Base-by-base conservation (phyloP, 2,797 vertebrate genomes). In the Vultur gryphus region DNA sequence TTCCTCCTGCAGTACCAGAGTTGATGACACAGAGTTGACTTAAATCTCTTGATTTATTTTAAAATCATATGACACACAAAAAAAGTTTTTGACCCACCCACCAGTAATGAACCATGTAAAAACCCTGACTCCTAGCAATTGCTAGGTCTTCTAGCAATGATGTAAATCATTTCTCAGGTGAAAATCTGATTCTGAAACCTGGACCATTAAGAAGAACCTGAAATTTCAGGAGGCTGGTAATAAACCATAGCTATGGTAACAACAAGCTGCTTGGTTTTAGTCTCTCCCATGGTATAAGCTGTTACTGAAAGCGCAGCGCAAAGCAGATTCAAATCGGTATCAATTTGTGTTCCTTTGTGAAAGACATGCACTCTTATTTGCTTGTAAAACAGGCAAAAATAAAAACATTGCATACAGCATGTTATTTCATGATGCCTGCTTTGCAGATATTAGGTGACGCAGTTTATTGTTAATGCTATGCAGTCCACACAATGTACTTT, bases 401-500 rank as follows among this genome's bases (percentile, higher is more conserved):
- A 33, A 65, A 48, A 64, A 33, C 26, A 35, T 15, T 44, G 10
- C 35, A 25, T 18, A 29, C 9, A 35, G 8, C 0, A 0, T 31
- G 44, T 66, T 81, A 39, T 44, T 81, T 62, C 52, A 21, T 0
- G 1, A 26, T 46, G 70, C n/a, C 52, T 58, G 24, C 29, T 77
- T 52, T 13, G 25, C 59, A 77, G 59, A 23, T 70, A 46, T 1
- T 39, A 43, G 46, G 52, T 57, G 76, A 46, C 25, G 26, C 24
- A 26, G 43, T 37, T 91, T 46, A 57, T 77, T 86, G 65, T 48
- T 72, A 58, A 51, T 20, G 33, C 41, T 35, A 29, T 48, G 35
- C 43, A 80, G 14, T 8, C 35, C 41, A 62, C 4, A 3, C 39
- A 39, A 10, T 29, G 83, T 35, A 52, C 62, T 88, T 69, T n/a